Base-by-base conservation (phyloP, 2,888 invertebrate species). In the Hyalella azteca region DNA sequence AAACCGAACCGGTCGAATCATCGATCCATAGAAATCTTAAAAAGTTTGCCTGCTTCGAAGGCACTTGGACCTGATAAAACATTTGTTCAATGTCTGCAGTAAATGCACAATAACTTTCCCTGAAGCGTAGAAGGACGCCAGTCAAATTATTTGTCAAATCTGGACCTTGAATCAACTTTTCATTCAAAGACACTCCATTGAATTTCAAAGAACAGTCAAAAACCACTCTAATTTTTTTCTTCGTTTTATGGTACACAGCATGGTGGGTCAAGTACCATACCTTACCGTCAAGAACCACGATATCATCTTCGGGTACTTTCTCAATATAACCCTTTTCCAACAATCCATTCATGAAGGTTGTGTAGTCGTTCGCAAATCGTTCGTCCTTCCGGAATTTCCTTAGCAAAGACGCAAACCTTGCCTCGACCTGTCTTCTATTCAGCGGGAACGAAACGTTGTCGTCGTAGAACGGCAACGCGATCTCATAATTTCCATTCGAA, bases 151-250 rank as follows among this genome's bases (percentile, higher is more conserved):
- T 59, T 22, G n/a, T 48, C 60, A 7, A n/a, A 60, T 40, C 54
- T 41, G 54, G 60, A 26, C 78, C 36, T 22, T 26, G 66, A 1
- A 66, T 13, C n/a, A 66, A n/a, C 13, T 66, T 9, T 13, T 66
- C 66, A 36, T 66, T 76, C 22, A 79, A 45, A 4, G 75, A 32
- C 0, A 48, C 41, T 29, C 75, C 79, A 7, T 11, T 32, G 19
- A 76, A 76, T 19, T 29, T 79, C n/a, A 50, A 11, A 19, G 76
- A 75, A 19, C 79, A 79, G 50, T 76, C 40, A 15, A 79, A 79
- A 19, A 76, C 79, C 7, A 79, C 79, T 75, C 73, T 48, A 19
- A 79, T 11, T 39, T 75, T 79, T 26, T 26, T 36, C 36, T 78
- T 78, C 22, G 66, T 26, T n/a, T n/a, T 78, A 40, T 41, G 54